Conservation (phyloP, 2,888 invertebrate species). For the Scelioninae gen. 1 region DNA sequence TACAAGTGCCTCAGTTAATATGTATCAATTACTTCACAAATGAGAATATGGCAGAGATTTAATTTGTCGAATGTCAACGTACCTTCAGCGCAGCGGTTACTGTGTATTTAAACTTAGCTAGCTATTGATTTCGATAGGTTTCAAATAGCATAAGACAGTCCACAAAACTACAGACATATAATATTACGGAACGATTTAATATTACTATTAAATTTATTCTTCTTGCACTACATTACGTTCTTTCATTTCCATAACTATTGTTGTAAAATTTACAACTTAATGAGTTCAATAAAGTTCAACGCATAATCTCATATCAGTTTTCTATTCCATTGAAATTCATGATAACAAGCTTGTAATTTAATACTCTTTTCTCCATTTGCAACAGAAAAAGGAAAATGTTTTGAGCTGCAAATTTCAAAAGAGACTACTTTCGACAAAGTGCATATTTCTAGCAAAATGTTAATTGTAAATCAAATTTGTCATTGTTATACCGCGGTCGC, state of each 20-base stretch:
- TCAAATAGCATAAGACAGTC: constrained; percentile 21
- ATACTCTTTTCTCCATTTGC: too few relatives aligned
- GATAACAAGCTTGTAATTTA: too few relatives aligned
- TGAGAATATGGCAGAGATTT: constrained; percentile 26
- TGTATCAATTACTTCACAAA: constrained; percentile 2
- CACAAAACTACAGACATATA: constrained; percentile 22
- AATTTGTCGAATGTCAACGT: constrained; percentile 39
- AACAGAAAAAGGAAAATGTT: too few relatives aligned
- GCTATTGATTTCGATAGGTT: constrained; percentile 42
- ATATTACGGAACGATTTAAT: too few relatives aligned
- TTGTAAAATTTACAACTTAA: background rate
- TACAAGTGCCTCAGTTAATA: too few relatives aligned
- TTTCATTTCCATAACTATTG: constrained; percentile 13
- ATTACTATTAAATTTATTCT: too few relatives aligned
- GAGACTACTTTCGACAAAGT: too few relatives aligned
- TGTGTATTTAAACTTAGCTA: constrained; percentile 29
- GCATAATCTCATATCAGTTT: too few relatives aligned
- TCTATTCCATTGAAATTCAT: too few relatives aligned
- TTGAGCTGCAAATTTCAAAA: background rate
- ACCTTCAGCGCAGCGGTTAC: constrained; percentile 7
- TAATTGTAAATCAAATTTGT: constrained; percentile 10
- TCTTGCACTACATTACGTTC: background rate
- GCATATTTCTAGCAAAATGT: background rate
- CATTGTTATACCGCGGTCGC: background rate
- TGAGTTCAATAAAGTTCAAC: too few relatives aligned